Base-by-base conservation (phyloP, 2,797 vertebrate genomes). In the Spea hammondii region DNA sequence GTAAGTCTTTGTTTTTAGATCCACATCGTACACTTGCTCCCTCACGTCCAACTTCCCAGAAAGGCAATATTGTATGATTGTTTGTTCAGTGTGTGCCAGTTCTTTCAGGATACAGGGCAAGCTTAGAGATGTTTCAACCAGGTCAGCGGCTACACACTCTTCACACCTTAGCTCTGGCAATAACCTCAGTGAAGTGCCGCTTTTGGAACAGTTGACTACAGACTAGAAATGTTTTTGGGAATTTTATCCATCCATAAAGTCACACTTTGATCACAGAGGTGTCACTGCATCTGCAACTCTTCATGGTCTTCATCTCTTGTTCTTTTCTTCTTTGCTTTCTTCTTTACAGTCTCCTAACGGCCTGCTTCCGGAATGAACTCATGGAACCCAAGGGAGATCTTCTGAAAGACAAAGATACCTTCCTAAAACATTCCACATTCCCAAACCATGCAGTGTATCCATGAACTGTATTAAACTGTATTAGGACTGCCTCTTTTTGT, bases 261-360 rank as follows among this genome's bases (percentile, higher is more conserved):
- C 57, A 0, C 51, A 8, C 88, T 88, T 49, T 91, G 90, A 89
- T 92, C 90, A 91, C 90, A 90, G 91, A 89, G 86, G 90, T 92
- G 74, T 32, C 77, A 84, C 78, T 85, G 54, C 67, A 51, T 84
- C 84, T 77, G 60, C 46, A 85, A 59, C 86, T 74, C 78, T 69
- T 53, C 49, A 76, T 64, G 49, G 48, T 82, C 74, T 74, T 82
- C 79, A 82, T 77, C 75, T 82, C 70, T 77, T 74, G 54, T 82
- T 84, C 87, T 91, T 85, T 88, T 77, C 84, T 70, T 83, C 84
- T 91, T 88, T 93, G 80, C 55, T 90, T 85, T 94, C 81, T 94
- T 93, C 88, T 91, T 92, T 93, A 88, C 95, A 99, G 97, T 93
- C 93, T 97, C 88, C 91, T 97, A 90, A 95, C 94, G 88, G 92